These are phyloP conservation scores for Pseudoips prasinana DNA, from an alignment of 2,888 invertebrate genomes.

Conservation along the genomic window DNA sequence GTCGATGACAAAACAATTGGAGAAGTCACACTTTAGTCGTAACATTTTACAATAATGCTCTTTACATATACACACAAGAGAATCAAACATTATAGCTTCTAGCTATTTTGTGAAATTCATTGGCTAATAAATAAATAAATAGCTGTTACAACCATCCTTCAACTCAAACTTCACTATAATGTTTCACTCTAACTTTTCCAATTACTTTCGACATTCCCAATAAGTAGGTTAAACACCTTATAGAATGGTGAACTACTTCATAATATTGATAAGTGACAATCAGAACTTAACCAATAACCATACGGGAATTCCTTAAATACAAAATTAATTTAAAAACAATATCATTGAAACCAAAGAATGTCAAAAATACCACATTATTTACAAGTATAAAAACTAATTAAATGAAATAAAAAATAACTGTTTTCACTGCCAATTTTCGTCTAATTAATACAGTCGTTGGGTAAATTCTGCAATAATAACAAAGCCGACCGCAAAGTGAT, in stretches of 20 bases:
- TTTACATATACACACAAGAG: constrained; percentile 4
- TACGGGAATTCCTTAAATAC: constrained; percentile 15
- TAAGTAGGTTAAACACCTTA: constrained; percentile 27
- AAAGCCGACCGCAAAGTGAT: no score
- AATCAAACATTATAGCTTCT: constrained; percentile 13
- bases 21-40: constrained; percentile 23
- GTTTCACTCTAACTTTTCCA: constrained; percentile 9
- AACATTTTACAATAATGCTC: constrained; percentile 21
- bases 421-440: constrained; percentile 9
- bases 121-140: constrained; percentile 30
- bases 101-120: constrained; percentile 11
- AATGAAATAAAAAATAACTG: constrained; percentile 5
- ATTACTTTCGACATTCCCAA: constrained; percentile 11
- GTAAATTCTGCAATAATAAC: no score
- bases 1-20: constrained; percentile 28
- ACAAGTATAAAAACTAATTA: constrained; percentile 5
- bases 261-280: constrained; percentile 9
- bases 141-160: constrained; percentile 8
- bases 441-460: constrained; percentile 1
- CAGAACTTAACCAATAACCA: constrained; percentile 9
- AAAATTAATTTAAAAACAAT: constrained; percentile 18
- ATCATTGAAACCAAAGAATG: constrained; percentile 9
- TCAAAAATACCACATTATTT: constrained; percentile 12
- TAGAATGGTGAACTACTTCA: constrained; percentile 18
- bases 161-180: constrained; percentile 7